These are phyloP conservation scores for Motacilla alba DNA, from an alignment of 2,113 vertebrate species.

Conservation along the genomic window DNA sequence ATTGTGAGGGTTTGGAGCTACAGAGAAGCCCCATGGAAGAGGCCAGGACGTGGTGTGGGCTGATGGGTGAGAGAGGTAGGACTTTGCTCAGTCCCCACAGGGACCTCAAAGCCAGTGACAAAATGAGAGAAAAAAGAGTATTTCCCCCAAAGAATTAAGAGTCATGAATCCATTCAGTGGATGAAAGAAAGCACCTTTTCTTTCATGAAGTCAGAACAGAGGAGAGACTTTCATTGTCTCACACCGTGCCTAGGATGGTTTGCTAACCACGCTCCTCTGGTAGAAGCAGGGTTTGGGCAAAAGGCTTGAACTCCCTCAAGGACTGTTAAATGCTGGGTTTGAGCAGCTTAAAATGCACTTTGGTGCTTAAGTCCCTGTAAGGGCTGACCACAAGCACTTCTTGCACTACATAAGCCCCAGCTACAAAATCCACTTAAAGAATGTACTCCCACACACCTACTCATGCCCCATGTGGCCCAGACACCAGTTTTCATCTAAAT, in stretches of 20 bases:
- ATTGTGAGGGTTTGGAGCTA: neutral
- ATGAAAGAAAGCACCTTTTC: neutral
- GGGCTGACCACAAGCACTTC: neutral
- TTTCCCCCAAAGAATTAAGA: neutral
- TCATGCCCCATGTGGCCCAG: rapidly evolving
- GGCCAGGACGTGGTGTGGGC: rapidly evolving
- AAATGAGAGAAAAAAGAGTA: neutral
- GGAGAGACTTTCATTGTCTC: neutral
- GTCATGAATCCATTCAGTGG: neutral
- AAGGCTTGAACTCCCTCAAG: neutral
- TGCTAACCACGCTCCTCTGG: neutral
- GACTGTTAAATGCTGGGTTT: neutral
- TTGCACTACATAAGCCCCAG: neutral
- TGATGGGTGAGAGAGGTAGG: neutral
- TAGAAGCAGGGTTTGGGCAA: neutral
- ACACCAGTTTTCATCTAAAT: neutral
- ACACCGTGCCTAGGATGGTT: neutral
- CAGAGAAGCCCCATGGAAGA: neutral
- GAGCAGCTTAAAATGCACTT: neutral
- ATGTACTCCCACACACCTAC: neutral
- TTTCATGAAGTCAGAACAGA: neutral
- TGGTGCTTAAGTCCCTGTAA: neutral
- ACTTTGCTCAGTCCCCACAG: neutral
- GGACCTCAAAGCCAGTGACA: neutral
- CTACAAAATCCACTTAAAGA: neutral